Conservation (phyloP, 2,113 vertebrate species). For the Laterallus jamaicensis region DNA sequence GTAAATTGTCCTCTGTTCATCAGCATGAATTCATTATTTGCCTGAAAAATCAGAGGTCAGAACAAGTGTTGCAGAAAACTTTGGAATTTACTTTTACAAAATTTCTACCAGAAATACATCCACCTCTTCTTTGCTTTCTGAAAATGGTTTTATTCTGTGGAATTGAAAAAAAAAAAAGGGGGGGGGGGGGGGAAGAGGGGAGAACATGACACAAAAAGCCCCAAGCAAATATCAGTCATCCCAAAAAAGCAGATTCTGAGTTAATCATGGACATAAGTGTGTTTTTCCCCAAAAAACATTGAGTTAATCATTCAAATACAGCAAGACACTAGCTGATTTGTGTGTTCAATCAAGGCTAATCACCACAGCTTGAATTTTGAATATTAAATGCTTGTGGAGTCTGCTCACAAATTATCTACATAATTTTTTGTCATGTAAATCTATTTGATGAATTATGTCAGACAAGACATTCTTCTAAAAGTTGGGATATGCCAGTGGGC, state of each 20-base stretch:
- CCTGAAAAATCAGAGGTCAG: not conserved
- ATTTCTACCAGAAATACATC: not conserved
- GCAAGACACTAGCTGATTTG: not conserved
- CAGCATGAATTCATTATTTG: not conserved
- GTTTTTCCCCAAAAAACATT: not conserved
- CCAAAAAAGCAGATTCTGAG: not conserved
- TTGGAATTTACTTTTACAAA: not conserved
- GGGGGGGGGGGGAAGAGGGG: accelerated
- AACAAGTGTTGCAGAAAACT: not conserved
- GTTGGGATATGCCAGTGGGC: not conserved
- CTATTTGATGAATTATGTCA: not conserved
- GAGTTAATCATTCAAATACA: slow-evolving; percentile 39
- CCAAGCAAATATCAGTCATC: not conserved
- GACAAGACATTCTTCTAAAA: not conserved
- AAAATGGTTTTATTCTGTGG: not conserved
- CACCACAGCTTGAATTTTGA: slow-evolving; percentile 47
- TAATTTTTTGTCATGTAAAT: slow-evolving; percentile 36
- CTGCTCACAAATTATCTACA: slow-evolving; percentile 17
- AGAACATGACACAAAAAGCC: not conserved
- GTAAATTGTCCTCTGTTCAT: not conserved
- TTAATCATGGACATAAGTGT: not conserved
- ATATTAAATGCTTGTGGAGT: slow-evolving; percentile 50
- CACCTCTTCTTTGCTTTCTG: not conserved
- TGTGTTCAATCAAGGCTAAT: slow-evolving; percentile 59
- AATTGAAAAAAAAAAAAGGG: not conserved